Evolutionary conservation across 2,113 vertebrate genomes (phyloP), one percentile per base, ranked within the genome.

Genomic region (Bos javanicus): DNA sequence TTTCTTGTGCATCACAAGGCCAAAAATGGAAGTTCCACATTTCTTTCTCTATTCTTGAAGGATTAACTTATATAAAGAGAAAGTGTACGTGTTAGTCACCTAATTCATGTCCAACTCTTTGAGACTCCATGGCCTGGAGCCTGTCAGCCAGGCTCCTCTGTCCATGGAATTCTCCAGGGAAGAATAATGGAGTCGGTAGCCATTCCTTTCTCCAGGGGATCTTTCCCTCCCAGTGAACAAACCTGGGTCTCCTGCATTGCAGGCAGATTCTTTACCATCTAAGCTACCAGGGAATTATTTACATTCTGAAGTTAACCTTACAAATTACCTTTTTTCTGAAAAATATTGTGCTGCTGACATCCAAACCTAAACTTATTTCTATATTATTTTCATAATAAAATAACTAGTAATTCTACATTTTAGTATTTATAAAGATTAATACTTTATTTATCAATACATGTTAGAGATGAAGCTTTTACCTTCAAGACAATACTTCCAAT

Each of bases 1-100:
- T 3, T 33, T 54, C 62, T 92, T 91, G 12, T 80, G 60, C 30
- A 28, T 96, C 30, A 82, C 82, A 33, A 87, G 74, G 23, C 26
- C 54, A 92, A 67, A 82, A 84, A 76, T 57, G 1, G 85, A 67
- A 85, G 15, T 23, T 57, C 5, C 7, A n/a, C 21, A 17, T 86
- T 95, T 87, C 67, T 26, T 90, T 87, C 46, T 46, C 80, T 71
- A 56, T 36, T 95, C 76, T 85, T 80, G 25, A 93, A 95, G 92
- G 67, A 48, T 60, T 95, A 80, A 71, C 95, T 93, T 95, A 95
- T 8, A 83, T 54, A 23, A 76, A 43, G 23, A 39, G 6, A 76
- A 43, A 43, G 11, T 43, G 23, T 3, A 76, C 21, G 0, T 76
- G 71, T 43, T 76, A 43, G 39, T 43, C 71, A 76, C 23, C 39